phyloP scores from a whole-genome alignment of 2,113 vertebrate genomes.

The Hemibagrus wyckioides region DNA sequence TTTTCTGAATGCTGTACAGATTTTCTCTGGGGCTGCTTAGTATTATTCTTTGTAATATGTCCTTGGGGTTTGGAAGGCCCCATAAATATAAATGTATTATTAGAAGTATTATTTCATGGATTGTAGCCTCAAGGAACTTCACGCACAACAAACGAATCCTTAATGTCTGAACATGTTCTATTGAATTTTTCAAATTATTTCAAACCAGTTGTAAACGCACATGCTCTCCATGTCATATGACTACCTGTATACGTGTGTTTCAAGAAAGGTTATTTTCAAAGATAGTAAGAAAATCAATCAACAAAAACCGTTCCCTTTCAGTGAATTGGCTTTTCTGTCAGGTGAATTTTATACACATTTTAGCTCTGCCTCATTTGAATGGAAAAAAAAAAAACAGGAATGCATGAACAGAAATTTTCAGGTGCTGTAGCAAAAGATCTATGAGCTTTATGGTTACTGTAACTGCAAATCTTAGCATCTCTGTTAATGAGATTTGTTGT shows the following conservation, averaged over 20 bases:
- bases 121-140: neutral
- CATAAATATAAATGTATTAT: slow-evolving; percentile 8
- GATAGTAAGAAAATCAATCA: neutral
- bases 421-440: too few relatives aligned
- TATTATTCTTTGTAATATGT: neutral
- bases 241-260: neutral
- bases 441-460: too few relatives aligned
- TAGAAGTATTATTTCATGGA: slow-evolving; percentile 23
- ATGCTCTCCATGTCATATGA: neutral
- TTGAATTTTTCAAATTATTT: neutral
- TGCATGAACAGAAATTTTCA: too few relatives aligned
- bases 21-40: neutral
- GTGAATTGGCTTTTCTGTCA: too few relatives aligned
- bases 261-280: neutral
- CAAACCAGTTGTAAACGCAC: too few relatives aligned
- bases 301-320: too few relatives aligned
- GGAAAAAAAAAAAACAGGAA: too few relatives aligned
- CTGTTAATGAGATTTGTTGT: too few relatives aligned
- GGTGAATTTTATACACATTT: too few relatives aligned
- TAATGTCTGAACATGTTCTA: neutral
- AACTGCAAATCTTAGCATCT: too few relatives aligned
- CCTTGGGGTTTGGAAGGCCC: slow-evolving; percentile 3
- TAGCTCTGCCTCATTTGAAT: too few relatives aligned
- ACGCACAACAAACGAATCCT: neutral
- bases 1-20: neutral